Percentiles rank a stretch among this genome's conserved stretches.
Evolutionary conservation across 1,140 invertebrate species (phyloP).

Genomic region (Orius insidiosus): DNA sequence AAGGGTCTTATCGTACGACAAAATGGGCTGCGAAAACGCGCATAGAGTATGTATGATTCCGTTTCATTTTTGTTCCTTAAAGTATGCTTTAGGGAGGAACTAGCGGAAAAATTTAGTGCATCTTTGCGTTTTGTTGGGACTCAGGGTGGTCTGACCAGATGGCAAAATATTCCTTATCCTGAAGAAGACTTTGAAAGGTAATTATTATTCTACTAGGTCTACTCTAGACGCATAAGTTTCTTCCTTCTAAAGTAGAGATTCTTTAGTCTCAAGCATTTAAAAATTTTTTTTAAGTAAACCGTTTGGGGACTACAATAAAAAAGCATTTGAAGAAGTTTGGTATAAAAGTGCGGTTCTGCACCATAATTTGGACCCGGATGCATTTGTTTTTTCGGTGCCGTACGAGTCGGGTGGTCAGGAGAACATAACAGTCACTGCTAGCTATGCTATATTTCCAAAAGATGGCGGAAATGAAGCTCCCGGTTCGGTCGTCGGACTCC

Average conservation of each 20-base stretch:
- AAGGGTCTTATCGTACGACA: conserved; percentile 40
- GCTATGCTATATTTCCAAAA: conserved; percentile 67
- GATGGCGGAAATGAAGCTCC: conserved; percentile 60
- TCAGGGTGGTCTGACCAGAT: conserved; percentile 70
- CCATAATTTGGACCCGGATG: conserved; percentile 52
- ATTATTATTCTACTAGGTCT: too few species aligned
- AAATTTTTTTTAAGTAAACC: too few species aligned
- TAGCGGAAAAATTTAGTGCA: conserved; percentile 47
- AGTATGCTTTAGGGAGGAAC: conserved; percentile 17
- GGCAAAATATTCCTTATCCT: conserved; percentile 42
- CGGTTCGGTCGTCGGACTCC: conserved; percentile 72
- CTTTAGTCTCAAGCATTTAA: too few species aligned
- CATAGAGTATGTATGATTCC: conserved; percentile 26
- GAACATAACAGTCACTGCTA: conserved; percentile 52
- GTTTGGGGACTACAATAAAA: conserved; percentile 47
- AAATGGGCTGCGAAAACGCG: conserved; percentile 35
- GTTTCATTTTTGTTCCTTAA: too few species aligned
- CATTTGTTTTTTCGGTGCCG: conserved; percentile 62
- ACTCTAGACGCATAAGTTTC: too few species aligned
- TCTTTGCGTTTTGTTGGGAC: conserved; percentile 63
- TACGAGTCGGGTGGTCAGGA: conserved; percentile 34
- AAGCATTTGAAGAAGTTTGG: conserved; percentile 79
- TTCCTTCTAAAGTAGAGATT: too few species aligned
- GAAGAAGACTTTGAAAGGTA: conserved; percentile 31
- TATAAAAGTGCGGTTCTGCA: conserved; percentile 81